Base-by-base conservation (phyloP, 2,113 vertebrate species). In the Orthonyx spaldingii region DNA sequence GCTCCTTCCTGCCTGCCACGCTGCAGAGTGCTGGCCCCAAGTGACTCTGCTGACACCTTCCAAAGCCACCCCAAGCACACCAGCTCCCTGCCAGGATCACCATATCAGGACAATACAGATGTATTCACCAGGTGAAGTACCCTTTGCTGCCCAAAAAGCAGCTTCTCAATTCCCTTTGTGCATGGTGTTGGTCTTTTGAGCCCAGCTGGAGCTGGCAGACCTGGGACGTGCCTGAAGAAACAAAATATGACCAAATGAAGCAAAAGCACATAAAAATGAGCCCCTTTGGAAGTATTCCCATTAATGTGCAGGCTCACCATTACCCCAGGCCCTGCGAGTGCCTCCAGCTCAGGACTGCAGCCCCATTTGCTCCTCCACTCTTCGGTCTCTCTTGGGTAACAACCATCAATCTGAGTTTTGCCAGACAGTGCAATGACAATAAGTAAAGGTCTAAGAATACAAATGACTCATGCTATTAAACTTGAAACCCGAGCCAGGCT, bases 381-480 rank as follows among this genome's bases (percentile, higher is more conserved):
- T 69, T 76, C 80, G 79, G 92, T 85, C 82, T 57, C 90, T 90
- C 93, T 30, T 49, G 56, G 89, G 83, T 88, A 95, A 95, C 89
- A 94, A 74, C 80, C 96, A 95, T 96, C 95, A 93, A 94, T 84
- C 92, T 93, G 55, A 94, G 80, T 95, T 86, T 42, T 95, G 93
- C 85, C 96, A 96, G 97, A 97, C 91, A 17, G 95, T 17, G 30
- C 93, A 96, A 87, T 79, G 96, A 84, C 92, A 96, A 94, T 92
- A 97, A 97, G 97, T 95, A 96, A 97, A 97, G 97, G 96, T 95
- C 80, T 88, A 94, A 63, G 96, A 95, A 93, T 91, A 94, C 89
- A 97, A 97, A 96, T 95, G 90, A 95, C 92, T 92, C 93, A 89
- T 95, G 87, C 96, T 94, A 97, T 94, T 94, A 93, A 91, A 91